phyloP scores from a whole-genome alignment of 2,888 invertebrate genomes.

The Bellardia bayeri region DNA sequence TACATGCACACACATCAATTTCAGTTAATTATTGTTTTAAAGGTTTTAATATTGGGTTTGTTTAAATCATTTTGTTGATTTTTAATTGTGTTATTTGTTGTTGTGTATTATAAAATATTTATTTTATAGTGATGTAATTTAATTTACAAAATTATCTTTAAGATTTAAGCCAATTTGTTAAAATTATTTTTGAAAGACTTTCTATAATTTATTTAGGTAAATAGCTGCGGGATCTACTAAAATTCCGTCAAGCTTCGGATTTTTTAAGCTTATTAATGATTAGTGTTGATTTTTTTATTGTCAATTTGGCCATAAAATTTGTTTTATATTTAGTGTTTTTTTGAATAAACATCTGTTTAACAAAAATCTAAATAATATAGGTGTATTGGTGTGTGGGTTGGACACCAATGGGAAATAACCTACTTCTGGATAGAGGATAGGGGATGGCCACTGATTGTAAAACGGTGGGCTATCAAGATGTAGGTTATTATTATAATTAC shows the following conservation, averaged over 20 bases:
- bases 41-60: not conserved
- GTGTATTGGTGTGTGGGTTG: too few relatives aligned
- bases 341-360: not conserved
- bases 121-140: not conserved
- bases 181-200: not conserved
- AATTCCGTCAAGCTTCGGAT: not conserved
- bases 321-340: not conserved
- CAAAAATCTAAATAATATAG: too few relatives aligned
- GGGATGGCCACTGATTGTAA: too few relatives aligned
- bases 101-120: slow-evolving; percentile 20
- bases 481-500: too few relatives aligned
- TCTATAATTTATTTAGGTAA: slow-evolving; percentile 2
- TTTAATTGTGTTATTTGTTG: not conserved
- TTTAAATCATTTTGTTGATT: not conserved
- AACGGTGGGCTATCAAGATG: too few relatives aligned
- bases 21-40: not conserved
- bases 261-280: not conserved
- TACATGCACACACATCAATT: not conserved
- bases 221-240: not conserved
- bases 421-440: too few relatives aligned
- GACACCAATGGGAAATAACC: too few relatives aligned
- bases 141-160: too few relatives aligned
- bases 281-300: not conserved
- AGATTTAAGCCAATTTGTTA: not conserved
- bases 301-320: not conserved